phyloP scores from a whole-genome alignment of 2,113 vertebrate genomes.

The Fregetta grallaria region DNA sequence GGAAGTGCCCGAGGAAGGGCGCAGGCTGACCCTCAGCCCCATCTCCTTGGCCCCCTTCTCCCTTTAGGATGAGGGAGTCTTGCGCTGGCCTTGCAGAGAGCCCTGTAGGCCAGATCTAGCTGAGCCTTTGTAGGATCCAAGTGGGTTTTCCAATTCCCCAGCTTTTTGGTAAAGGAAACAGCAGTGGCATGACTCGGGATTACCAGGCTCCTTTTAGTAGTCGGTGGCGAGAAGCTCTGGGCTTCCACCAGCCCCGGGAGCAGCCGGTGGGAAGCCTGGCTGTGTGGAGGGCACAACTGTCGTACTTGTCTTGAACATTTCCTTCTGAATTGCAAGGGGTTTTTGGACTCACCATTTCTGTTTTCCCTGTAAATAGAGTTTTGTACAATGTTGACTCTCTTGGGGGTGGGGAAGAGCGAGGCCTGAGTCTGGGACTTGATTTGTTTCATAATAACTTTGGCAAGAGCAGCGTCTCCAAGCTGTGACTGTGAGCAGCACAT shows the following conservation, averaged over 20 bases:
- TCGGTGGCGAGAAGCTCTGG: not conserved
- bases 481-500: constrained; percentile 36
- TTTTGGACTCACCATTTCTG: constrained; percentile 44
- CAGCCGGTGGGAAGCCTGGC: not conserved
- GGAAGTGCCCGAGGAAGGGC: not conserved
- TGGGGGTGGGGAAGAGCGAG: constrained; percentile 39
- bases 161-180: not conserved
- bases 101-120: not conserved
- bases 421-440: constrained; percentile 37
- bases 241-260: not conserved
- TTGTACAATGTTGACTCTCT: constrained; percentile 74
- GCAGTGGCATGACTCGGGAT: not conserved
- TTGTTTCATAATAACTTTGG: constrained; percentile 56
- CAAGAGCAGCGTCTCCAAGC: constrained; percentile 33
- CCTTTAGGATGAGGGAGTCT: not conserved
- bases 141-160: not conserved
- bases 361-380: constrained; percentile 81
- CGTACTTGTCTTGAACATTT: not conserved
- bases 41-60: not conserved
- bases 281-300: not conserved
- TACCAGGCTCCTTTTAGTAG: not conserved
- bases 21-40: not conserved
- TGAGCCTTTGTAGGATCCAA: not conserved
- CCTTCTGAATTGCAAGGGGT: not conserved
- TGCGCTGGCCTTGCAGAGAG: not conserved